Evolutionary conservation across 1,140 invertebrate genomes (phyloP).

Genomic region (Caenorhabditis remanei): DNA sequence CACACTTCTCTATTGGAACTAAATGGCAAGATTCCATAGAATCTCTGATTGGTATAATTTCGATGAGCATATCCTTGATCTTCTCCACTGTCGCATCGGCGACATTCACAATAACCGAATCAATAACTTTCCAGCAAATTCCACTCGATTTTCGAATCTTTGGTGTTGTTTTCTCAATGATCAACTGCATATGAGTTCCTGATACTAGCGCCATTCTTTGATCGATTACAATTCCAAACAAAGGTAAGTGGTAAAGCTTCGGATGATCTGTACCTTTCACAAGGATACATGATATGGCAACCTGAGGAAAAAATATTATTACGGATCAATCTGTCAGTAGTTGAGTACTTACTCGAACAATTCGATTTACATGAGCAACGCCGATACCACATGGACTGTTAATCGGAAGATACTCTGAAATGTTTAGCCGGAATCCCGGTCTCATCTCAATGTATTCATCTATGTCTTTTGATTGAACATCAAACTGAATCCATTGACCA

Average conservation of each 20-base stretch:
- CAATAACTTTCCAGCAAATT: not conserved
- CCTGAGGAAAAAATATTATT: not conserved
- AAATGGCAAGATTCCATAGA: not conserved
- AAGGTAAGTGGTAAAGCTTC: not conserved
- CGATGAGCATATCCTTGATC: not conserved
- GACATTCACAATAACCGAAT: not conserved
- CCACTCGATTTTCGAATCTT: not conserved
- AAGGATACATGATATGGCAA: not conserved
- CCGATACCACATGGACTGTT: conserved; percentile 19
- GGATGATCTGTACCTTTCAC: conserved; percentile 23
- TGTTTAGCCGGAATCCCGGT: not conserved
- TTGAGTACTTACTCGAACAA: not conserved
- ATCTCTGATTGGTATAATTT: not conserved
- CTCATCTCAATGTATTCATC: not conserved
- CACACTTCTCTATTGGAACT: not conserved
- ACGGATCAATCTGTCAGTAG: not conserved
- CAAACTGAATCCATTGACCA: conserved; percentile 34
- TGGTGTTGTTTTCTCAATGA: not conserved
- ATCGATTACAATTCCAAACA: conserved; percentile 1
- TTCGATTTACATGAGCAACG: not conserved
- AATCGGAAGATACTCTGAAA: not conserved
- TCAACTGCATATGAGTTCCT: not conserved
- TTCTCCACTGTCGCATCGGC: not conserved
- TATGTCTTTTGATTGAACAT: not conserved
- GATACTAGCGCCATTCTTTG: not conserved